Conservation (phyloP, 1,140 invertebrate genomes). For the Calephelis virginiensis region DNA sequence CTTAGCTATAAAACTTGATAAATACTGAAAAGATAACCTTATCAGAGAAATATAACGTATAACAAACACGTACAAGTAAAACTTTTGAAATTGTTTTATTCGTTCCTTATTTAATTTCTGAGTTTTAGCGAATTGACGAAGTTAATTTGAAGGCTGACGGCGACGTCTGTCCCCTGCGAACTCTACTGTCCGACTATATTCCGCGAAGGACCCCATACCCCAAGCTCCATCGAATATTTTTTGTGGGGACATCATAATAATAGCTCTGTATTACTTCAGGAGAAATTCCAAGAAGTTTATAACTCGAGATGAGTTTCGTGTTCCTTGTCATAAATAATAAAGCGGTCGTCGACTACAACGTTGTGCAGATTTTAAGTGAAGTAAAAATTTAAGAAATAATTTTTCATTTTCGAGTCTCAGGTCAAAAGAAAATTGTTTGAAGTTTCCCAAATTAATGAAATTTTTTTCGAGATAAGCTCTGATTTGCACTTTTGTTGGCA, state of each 20-base stretch:
- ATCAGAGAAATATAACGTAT: no score
- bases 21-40: no score
- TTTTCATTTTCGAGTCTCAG: conserved; percentile 61
- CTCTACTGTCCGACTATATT: conserved; percentile 12
- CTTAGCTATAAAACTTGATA: no score
- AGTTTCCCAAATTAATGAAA: conserved; percentile 23
- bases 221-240: conserved; percentile 64
- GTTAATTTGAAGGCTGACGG: conserved; percentile 9
- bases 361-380: conserved; percentile 77
- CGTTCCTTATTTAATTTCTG: not conserved
- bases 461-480: conserved; percentile 8
- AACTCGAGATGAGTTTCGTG: conserved; percentile 78
- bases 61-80: not conserved
- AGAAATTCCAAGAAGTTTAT: conserved; percentile 79
- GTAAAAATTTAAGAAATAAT: conserved; percentile 74
- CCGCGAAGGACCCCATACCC: conserved; percentile 1
- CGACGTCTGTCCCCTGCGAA: conserved; percentile 8
- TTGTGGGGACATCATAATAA: conserved; percentile 78
- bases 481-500: conserved; percentile 3
- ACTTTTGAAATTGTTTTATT: not conserved
- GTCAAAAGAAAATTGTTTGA: conserved; percentile 57
- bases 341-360: conserved; percentile 75
- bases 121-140: conserved; percentile 8
- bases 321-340: conserved; percentile 78
- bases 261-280: conserved; percentile 78